phyloP scores from a whole-genome alignment of 2,888 invertebrate species.

The Halocaridina rubra region DNA sequence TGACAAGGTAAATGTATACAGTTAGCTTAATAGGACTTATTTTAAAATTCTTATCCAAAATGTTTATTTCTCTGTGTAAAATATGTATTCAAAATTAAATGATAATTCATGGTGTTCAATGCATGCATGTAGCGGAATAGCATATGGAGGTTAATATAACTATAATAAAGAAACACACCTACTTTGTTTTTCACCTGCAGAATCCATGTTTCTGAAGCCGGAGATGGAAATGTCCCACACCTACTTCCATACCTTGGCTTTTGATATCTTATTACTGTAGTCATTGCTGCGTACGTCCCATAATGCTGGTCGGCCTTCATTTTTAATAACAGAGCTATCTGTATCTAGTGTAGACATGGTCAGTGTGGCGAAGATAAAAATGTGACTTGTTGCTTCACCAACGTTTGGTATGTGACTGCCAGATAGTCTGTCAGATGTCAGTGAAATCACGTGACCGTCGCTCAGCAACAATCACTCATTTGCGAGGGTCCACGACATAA shows the following conservation, averaged over 20 bases:
- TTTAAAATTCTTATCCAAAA: neutral
- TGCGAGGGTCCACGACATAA: too few relatives aligned
- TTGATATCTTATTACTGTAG: neutral
- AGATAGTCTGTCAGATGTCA: neutral
- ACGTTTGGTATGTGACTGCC: too few relatives aligned
- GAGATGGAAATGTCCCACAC: neutral
- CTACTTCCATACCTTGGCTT: neutral
- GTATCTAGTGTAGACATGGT: too few relatives aligned
- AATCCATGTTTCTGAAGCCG: too few relatives aligned
- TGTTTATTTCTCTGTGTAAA: too few relatives aligned
- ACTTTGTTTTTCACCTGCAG: neutral
- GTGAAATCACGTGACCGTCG: neutral
- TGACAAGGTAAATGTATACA: too few relatives aligned
- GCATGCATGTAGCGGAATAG: neutral
- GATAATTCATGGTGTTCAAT: neutral
- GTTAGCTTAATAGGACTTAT: too few relatives aligned
- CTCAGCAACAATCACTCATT: too few relatives aligned
- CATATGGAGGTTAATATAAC: neutral
- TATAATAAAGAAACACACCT: neutral
- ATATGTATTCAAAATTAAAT: neutral
- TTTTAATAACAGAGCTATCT: neutral
- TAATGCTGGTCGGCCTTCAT: neutral
- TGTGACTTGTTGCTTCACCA: too few relatives aligned
- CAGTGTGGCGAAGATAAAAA: too few relatives aligned
- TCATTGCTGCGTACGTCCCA: too few relatives aligned